These are phyloP conservation scores for Molossus alvarezi DNA, from an alignment of 2,797 vertebrate genomes.

Conservation along the genomic window DNA sequence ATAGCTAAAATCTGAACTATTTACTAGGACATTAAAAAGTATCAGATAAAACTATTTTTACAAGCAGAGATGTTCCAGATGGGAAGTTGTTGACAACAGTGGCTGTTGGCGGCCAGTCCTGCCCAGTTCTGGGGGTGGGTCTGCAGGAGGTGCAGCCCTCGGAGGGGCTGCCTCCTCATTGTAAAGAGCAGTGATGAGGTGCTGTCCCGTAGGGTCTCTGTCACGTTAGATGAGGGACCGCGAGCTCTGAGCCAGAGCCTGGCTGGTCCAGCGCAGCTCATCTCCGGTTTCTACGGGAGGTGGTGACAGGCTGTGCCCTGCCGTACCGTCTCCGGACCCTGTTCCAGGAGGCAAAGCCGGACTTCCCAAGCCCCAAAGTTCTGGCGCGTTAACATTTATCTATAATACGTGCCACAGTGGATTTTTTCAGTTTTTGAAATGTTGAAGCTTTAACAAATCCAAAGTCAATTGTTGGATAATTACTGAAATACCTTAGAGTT, in stretches of 20 bases:
- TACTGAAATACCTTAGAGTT: neutral
- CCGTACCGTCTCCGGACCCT: rapidly evolving
- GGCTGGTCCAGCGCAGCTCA: no score
- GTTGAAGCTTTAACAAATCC: neutral
- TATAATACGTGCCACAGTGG: neutral
- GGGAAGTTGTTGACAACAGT: rapidly evolving
- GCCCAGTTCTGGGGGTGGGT: neutral
- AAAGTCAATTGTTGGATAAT: neutral
- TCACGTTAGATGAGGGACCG: no score
- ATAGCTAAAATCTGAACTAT: neutral
- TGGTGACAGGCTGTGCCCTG: neutral
- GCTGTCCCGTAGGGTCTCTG: neutral
- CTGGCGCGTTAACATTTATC: neutral
- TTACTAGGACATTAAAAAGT: neutral
- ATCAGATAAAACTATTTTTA: neutral
- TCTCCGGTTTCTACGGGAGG: no score
- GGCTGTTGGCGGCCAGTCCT: neutral
- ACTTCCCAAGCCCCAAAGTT: neutral
- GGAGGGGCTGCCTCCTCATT: neutral
- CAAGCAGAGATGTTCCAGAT: neutral
- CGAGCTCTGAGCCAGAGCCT: no score
- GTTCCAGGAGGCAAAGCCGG: rapidly evolving
- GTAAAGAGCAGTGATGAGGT: no score
- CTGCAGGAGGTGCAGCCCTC: no score
- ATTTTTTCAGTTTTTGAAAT: neutral